Conservation (phyloP, 53 echinoderm and acorn worm species). For the Antedon mediterranea region DNA sequence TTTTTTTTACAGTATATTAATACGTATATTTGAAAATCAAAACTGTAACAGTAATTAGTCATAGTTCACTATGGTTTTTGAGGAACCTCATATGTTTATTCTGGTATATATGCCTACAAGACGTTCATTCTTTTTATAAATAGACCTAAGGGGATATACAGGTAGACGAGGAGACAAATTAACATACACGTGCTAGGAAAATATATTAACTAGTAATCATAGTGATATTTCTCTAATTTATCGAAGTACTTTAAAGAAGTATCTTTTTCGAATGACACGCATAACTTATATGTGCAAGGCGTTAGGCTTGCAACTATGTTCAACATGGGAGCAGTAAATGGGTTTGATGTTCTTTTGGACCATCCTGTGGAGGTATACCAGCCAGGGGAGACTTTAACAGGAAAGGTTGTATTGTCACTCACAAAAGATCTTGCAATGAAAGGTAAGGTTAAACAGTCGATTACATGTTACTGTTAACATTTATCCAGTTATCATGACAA, state of each 20-base stretch:
- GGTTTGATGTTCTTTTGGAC: slow-evolving; percentile 85
- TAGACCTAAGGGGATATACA: no score
- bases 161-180: no score
- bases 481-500: no score
- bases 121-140: no score
- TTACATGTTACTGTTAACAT: no score
- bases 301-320: slow-evolving; percentile 10
- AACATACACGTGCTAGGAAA: no score
- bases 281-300: not conserved
- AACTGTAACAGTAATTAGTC: not conserved
- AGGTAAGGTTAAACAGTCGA: slow-evolving; percentile 32
- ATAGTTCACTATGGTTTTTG: not conserved
- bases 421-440: slow-evolving; percentile 97
- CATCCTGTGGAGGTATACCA: slow-evolving; percentile 94
- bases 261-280: no score
- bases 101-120: not conserved
- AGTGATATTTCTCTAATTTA: no score
- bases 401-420: slow-evolving; percentile 68
- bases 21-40: not conserved
- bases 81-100: not conserved
- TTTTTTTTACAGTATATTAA: not conserved
- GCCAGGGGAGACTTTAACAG: slow-evolving; percentile 60
- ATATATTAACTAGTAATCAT: no score
- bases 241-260: no score
- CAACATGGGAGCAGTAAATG: slow-evolving; percentile 97